phyloP scores from a whole-genome alignment of 1,140 invertebrate species.

The Orchestia grillus region DNA sequence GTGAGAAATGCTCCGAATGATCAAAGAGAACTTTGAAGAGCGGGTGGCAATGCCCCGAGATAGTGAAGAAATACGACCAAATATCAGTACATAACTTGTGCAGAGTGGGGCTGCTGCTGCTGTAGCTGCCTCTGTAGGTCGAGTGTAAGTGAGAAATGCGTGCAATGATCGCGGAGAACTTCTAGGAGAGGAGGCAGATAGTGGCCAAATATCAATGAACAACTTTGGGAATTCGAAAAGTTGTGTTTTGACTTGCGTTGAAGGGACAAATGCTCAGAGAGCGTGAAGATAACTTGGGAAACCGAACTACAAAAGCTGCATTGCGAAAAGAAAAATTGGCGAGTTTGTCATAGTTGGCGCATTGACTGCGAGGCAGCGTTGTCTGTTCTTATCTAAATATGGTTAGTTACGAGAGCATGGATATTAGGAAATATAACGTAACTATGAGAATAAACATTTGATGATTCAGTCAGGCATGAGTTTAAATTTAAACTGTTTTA shows the following conservation, averaged over 20 bases:
- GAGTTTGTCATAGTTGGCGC: neutral
- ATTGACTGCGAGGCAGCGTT: neutral
- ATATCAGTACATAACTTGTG: neutral
- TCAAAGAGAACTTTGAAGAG: slow-evolving; percentile 1
- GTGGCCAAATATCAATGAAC: slow-evolving; percentile 7
- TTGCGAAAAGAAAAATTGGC: neutral
- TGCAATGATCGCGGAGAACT: neutral
- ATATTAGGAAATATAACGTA: neutral
- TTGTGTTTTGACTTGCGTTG: neutral
- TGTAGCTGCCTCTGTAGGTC: neutral
- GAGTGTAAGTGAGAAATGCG: neutral
- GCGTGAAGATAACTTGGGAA: neutral
- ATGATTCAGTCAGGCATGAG: no score
- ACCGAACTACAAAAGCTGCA: neutral
- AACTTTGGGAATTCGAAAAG: neutral
- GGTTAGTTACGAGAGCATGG: neutral
- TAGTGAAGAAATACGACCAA: neutral
- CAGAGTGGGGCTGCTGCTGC: neutral
- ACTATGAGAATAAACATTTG: no score
- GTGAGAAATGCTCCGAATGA: neutral
- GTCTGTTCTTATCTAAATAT: neutral
- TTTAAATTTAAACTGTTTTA: neutral
- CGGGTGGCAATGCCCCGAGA: neutral
- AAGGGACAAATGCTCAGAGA: neutral
- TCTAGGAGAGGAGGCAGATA: neutral